Percentiles rank a stretch among this genome's conserved stretches.
Evolutionary conservation across 1,140 invertebrate species (phyloP).

Genomic region (Lerema accius): DNA sequence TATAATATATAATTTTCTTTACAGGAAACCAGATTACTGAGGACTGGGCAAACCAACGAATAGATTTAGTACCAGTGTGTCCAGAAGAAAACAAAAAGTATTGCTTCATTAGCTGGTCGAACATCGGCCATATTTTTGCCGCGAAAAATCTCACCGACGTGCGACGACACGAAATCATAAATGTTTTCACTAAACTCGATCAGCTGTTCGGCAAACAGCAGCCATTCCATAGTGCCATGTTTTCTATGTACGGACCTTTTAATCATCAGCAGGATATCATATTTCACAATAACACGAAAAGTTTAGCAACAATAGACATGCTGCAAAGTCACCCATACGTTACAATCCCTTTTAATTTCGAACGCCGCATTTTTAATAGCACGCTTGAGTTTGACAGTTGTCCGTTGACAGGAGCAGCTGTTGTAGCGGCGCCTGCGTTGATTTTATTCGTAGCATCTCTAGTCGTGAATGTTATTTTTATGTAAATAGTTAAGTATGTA

Average conservation of each 20-base stretch:
- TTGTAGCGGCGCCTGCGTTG: conserved; percentile 31
- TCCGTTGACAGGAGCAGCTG: conserved; percentile 32
- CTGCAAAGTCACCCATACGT: conserved; percentile 67
- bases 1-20: too few relatives aligned
- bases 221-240: conserved; percentile 83
- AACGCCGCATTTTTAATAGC: conserved; percentile 50
- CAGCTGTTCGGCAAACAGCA: conserved; percentile 86
- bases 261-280: conserved; percentile 85
- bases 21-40: conserved; percentile 52
- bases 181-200: conserved; percentile 86
- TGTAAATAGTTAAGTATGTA: conserved; percentile 34
- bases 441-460: conserved; percentile 41
- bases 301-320: conserved; percentile 71
- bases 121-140: conserved; percentile 86
- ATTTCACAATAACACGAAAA: conserved; percentile 87
- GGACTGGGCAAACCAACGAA: conserved; percentile 41
- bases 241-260: conserved; percentile 86
- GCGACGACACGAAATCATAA: conserved; percentile 85
- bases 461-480: conserved; percentile 33
- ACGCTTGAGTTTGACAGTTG: conserved; percentile 52
- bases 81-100: conserved; percentile 79
- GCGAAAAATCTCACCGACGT: conserved; percentile 81
- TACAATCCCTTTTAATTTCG: conserved; percentile 66
- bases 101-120: conserved; percentile 88
- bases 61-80: conserved; percentile 80